Percentiles rank a stretch among this genome's conserved stretches.
These are phyloP conservation scores for Harpagoxenus sublaevis DNA, from an alignment of 2,888 invertebrate genomes.

Conservation along the genomic window DNA sequence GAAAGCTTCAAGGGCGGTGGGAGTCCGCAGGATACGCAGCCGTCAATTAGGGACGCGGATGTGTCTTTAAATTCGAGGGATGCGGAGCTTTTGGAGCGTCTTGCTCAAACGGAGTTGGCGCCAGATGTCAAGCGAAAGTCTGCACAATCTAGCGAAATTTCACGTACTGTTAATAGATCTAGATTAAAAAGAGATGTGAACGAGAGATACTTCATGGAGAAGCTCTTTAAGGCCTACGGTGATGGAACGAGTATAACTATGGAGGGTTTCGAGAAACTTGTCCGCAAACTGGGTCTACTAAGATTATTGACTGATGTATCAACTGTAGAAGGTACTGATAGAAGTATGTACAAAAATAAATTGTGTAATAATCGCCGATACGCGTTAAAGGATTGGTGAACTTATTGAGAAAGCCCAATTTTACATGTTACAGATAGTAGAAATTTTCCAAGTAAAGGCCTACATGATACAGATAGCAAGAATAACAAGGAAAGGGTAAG, in stretches of 20 bases:
- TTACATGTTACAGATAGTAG: constrained; percentile 65
- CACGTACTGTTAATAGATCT: constrained; percentile 56
- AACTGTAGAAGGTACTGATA: constrained; percentile 60
- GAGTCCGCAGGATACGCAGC: constrained; percentile 4
- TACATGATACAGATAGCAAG: constrained; percentile 62
- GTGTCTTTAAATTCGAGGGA: constrained; percentile 36
- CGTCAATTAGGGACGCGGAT: constrained; percentile 12
- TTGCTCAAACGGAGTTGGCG: constrained; percentile 73
- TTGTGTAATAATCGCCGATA: constrained; percentile 50
- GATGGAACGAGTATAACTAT: constrained; percentile 89
- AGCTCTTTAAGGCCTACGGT: constrained; percentile 90
- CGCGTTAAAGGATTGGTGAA: not conserved
- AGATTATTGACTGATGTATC: constrained; percentile 86
- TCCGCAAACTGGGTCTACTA: constrained; percentile 88
- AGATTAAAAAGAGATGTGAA: constrained; percentile 81
- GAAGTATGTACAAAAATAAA: constrained; percentile 72
- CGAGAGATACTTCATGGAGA: constrained; percentile 89
- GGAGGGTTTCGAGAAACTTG: constrained; percentile 91
- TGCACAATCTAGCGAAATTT: constrained; percentile 39
- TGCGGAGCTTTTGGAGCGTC: constrained; percentile 74
- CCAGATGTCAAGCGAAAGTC: constrained; percentile 25
- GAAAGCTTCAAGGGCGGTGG: constrained; percentile 34
- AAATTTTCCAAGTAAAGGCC: constrained; percentile 67
- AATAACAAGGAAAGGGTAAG: constrained; percentile 68
- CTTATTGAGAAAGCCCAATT: constrained; percentile 10